Evolutionary conservation across 2,113 vertebrate species (phyloP), one percentile per base, ranked within the genome.

Genomic region (Thermophis baileyi): DNA sequence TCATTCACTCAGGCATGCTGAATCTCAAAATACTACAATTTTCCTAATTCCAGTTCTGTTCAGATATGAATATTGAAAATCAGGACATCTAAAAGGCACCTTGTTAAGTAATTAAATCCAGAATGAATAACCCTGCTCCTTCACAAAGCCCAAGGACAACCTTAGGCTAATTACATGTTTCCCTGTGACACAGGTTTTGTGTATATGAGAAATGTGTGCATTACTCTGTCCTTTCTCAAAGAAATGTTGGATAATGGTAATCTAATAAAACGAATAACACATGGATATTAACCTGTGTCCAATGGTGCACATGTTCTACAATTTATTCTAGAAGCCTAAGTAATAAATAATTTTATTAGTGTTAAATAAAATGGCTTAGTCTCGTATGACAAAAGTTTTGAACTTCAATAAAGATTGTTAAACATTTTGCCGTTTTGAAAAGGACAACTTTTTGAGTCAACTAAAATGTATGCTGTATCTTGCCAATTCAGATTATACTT

Each of bases 301-400:
- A 46, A 54, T 22, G 87, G 3, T 27, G 87, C 51, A 90, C 35
- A 87, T n/a, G 24, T 35, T 91, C 94, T 69, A 69, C 22, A 14
- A 90, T 87, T 91, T 91, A 60, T 90, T 94, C 95, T 90, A 94
- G 85, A 69, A 94, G 91, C 40, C 50, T 85, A 50, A 30, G 89
- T 40, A 89, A 50, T 47, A 88, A 47, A 93, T 27, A 2, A 57
- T 94, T 93, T 92, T 91, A 96, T 94, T 96, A 94, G 90, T 47
- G 91, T 55, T 91, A 94, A 93, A 49, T 49, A 55, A 88, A 92
- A 0, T 51, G 85, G 20, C 25, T 60, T 51, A 63, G 22, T 87
- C 54, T 55, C 91, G 88, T 12, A 91, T 47, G 85, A 92, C 74
- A 20, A 81, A 91, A 85, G 35, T 50, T 57, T 44, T 92, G 10